These are phyloP conservation scores for Nyctalus aviator DNA, from an alignment of 2,797 vertebrate species.

Conservation along the genomic window DNA sequence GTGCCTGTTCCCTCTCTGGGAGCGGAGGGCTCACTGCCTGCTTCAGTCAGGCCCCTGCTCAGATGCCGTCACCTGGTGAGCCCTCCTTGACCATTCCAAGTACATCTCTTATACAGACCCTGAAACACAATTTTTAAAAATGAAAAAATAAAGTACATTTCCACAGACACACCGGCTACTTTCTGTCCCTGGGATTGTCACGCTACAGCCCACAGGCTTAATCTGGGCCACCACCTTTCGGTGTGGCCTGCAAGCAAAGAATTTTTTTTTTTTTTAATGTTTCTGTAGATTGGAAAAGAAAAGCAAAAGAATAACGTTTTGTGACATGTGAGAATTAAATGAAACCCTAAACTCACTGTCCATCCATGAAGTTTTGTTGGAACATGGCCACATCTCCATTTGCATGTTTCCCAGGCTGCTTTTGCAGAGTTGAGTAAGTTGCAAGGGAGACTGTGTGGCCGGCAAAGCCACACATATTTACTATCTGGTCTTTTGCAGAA, in stretches of 20 bases:
- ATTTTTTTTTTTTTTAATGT: background rate
- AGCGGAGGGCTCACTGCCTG: background rate
- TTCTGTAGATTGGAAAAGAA: background rate
- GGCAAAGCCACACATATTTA: background rate
- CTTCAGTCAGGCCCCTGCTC: background rate
- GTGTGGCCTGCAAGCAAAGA: background rate
- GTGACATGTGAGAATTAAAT: background rate
- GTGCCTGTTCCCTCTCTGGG: background rate
- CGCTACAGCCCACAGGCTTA: background rate
- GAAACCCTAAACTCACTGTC: background rate
- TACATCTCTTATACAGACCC: background rate
- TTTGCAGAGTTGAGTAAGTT: background rate
- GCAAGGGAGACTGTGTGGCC: background rate
- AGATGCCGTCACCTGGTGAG: background rate
- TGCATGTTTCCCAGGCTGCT: too few relatives aligned
- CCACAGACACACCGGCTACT: background rate
- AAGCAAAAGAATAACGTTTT: background rate
- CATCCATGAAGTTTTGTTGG: background rate
- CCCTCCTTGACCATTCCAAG: background rate
- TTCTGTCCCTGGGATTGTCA: background rate
- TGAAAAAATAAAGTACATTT: background rate
- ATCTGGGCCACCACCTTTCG: background rate
- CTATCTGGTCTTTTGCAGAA: background rate
- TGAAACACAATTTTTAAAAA: background rate
- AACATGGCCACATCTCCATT: background rate